phyloP scores from a whole-genome alignment of 2,113 vertebrate species.

The Aldabrachelys gigantea region DNA sequence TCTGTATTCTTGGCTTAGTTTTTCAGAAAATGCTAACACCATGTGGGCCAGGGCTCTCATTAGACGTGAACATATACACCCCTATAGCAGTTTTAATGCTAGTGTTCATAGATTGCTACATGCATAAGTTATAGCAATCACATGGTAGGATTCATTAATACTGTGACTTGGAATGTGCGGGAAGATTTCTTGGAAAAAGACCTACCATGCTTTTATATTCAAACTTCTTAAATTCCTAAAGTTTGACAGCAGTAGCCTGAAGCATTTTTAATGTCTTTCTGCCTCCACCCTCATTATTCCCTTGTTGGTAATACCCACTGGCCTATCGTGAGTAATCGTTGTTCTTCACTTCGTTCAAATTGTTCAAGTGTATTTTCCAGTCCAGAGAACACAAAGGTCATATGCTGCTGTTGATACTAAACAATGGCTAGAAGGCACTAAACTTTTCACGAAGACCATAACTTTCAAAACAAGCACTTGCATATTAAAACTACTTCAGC shows the following conservation, averaged over 20 bases:
- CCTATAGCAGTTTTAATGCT: background rate
- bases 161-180: constrained; percentile 8
- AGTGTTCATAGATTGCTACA: background rate
- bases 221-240: background rate
- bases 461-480: background rate
- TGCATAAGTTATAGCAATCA: background rate
- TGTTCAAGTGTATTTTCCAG: background rate
- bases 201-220: constrained; percentile 30
- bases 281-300: background rate
- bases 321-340: background rate
- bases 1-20: background rate
- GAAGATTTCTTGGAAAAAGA: background rate
- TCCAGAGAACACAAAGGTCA: background rate
- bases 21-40: constrained; percentile 14
- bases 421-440: background rate
- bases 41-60: background rate
- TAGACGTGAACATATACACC: background rate
- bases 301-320: background rate
- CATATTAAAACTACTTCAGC: background rate
- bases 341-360: background rate
- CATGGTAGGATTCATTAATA: constrained; percentile 26
- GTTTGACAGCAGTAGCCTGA: constrained; percentile 10
- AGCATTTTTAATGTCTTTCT: constrained; percentile 4
- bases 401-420: background rate
- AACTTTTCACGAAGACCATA: background rate